A percentile compares a stretch with the other conserved stretches of the same genome.
Conservation (phyloP, 1,140 invertebrate genomes). For the Phortica variegata region DNA sequence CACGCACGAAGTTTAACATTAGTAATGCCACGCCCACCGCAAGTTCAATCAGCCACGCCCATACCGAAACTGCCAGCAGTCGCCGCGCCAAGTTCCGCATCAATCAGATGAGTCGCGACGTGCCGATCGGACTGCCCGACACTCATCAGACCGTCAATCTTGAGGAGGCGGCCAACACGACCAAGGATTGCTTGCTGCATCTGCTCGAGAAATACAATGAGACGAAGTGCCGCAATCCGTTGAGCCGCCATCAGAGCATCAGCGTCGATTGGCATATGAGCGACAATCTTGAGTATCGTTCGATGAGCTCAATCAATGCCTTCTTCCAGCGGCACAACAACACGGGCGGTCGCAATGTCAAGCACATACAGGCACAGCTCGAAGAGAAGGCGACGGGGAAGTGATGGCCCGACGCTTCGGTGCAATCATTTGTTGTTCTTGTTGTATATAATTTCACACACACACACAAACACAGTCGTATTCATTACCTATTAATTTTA, state of each 20-base stretch:
- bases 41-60: conserved; percentile 1
- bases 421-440: not conserved
- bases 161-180: conserved; percentile 65
- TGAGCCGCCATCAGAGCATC: conserved; percentile 51
- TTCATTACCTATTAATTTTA: no score
- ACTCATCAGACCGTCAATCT: conserved; percentile 61
- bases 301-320: conserved; percentile 69
- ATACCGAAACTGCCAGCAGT: conserved; percentile 42
- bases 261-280: conserved; percentile 52
- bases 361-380: conserved; percentile 47
- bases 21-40: conserved; percentile 1
- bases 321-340: conserved; percentile 67
- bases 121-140: conserved; percentile 63
- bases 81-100: conserved; percentile 63
- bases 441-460: conserved; percentile 9
- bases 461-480: not conserved
- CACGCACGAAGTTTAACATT: no score
- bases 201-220: conserved; percentile 74
- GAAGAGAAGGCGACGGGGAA: conserved; percentile 52
- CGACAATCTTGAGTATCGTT: conserved; percentile 59
- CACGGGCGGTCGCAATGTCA: conserved; percentile 54
- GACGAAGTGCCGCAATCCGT: conserved; percentile 43
- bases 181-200: conserved; percentile 71
- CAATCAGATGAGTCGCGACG: conserved; percentile 64
- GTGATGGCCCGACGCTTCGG: conserved; percentile 5